Evolutionary conservation across 92 coral and sea anemone species (phyloP).

Genomic region (Bergia sp.): DNA sequence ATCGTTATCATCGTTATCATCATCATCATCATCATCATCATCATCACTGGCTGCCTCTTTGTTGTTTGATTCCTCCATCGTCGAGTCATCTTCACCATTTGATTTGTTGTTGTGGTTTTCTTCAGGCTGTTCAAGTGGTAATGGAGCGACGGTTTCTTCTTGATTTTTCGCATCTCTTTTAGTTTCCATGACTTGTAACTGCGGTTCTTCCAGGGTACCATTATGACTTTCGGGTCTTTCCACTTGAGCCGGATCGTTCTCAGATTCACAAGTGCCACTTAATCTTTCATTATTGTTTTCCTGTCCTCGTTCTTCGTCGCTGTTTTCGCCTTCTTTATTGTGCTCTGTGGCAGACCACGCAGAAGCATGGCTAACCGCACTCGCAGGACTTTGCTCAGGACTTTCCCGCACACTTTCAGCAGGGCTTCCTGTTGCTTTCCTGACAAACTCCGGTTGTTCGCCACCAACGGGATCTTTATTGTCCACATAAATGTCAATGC

Average conservation of each 20-base stretch:
- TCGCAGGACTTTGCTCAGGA: background rate
- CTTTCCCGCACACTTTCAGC: background rate
- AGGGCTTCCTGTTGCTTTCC: background rate
- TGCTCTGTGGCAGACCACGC: background rate
- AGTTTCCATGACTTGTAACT: background rate
- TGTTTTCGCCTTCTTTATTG: background rate
- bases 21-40: slow-evolving; percentile 9
- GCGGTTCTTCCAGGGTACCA: background rate
- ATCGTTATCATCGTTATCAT: slow-evolving; percentile 2
- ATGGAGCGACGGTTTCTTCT: slow-evolving; percentile 19
- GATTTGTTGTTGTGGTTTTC: slow-evolving; percentile 29
- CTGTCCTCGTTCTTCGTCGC: background rate
- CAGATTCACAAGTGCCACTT: background rate
- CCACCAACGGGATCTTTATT: background rate
- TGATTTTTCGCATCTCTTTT: background rate
- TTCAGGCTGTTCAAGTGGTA: background rate
- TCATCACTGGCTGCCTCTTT: slow-evolving; percentile 32
- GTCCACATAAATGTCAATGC: slow-evolving; percentile 7
- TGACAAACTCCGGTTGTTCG: background rate
- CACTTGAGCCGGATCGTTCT: background rate
- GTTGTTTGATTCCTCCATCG: slow-evolving; percentile 20
- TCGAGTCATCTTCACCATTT: background rate
- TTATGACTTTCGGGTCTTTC: background rate
- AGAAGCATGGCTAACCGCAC: background rate
- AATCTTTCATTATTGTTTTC: background rate